phyloP scores from a whole-genome alignment of 2,888 invertebrate genomes.

The Lasius fuliginosus region DNA sequence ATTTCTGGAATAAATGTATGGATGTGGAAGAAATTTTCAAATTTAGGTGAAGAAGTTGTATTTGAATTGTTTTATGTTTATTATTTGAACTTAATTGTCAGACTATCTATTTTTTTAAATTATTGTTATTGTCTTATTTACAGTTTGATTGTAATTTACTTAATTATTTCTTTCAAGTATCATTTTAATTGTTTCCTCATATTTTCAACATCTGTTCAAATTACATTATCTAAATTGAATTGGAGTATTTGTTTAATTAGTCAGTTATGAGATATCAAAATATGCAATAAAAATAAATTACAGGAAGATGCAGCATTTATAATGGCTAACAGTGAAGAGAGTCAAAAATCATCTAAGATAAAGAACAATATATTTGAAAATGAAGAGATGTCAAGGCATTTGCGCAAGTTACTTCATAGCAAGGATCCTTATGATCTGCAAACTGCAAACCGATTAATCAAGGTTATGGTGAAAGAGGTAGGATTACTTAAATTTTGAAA shows the following conservation, averaged over 20 bases:
- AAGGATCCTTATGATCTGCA: conserved; percentile 98
- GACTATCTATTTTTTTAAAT: not conserved
- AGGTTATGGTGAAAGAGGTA: conserved; percentile 97
- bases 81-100: conserved; percentile 15
- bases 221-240: not conserved
- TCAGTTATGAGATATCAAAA: not conserved
- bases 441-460: conserved; percentile 98
- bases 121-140: conserved; percentile 10
- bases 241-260: not conserved
- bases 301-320: conserved; percentile 76
- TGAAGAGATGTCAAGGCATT: conserved; percentile 94
- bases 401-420: conserved; percentile 96
- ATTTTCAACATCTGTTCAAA: not conserved
- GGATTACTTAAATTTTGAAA: conserved; percentile 26
- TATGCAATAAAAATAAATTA: conserved; percentile 30
- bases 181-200: not conserved
- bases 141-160: conserved; percentile 4
- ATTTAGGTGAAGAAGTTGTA: not conserved
- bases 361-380: conserved; percentile 90
- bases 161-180: not conserved
- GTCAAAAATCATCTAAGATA: conserved; percentile 79
- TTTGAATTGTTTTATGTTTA: not conserved
- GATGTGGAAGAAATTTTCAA: not conserved
- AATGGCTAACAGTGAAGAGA: conserved; percentile 71
- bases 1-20: no score